Base-by-base conservation (phyloP, 2,797 vertebrate species). In the Pangasius larnaudii region DNA sequence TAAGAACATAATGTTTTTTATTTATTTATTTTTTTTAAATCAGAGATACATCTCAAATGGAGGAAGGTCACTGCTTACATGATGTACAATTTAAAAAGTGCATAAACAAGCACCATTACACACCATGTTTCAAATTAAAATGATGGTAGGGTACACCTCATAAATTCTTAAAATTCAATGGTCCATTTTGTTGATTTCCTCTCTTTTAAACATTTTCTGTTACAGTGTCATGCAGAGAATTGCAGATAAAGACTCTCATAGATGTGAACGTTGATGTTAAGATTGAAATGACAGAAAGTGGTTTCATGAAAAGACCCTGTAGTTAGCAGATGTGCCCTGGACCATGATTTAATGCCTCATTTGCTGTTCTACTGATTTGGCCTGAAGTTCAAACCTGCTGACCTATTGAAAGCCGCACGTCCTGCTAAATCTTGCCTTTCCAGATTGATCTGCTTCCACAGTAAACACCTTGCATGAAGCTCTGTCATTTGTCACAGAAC, bases 291-390 rank as follows among this genome's bases (percentile, higher is more conserved):
- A 69, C 65, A 51, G 19, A 33, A 53, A 36, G 5, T 81, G 33
- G 33, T 42, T 56, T 56, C 19, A 79, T 56, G 46, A 16, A 30
- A 30, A 22, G 30, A 22, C n/a, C n/a, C n/a, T 80, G 77, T 61
- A 81, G 42, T n/a, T 19, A 46, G 42, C 61, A 65, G 42, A 49
- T 18, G 24, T 27, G 11, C 24, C 10, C 59, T 49, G 59, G 4
- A 84, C 9, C 49, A 18, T 79, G 87, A 67, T 61, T 89, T 69
- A 80, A 86, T 87, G 89, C 79, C 80, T 88, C 85, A 87, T 89
- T 89, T 89, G 30, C 53, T 89, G 84, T 86, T 69, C 72, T 81
- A 84, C 58, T 86, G 49, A 89, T 82, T 77, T 87, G 87, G 30
- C 9, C 77, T 82, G 53, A 85, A 84, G 81, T 87, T 82, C 42